These are phyloP conservation scores for Oreortyx pictus DNA, from an alignment of 2,797 vertebrate species.

Conservation along the genomic window DNA sequence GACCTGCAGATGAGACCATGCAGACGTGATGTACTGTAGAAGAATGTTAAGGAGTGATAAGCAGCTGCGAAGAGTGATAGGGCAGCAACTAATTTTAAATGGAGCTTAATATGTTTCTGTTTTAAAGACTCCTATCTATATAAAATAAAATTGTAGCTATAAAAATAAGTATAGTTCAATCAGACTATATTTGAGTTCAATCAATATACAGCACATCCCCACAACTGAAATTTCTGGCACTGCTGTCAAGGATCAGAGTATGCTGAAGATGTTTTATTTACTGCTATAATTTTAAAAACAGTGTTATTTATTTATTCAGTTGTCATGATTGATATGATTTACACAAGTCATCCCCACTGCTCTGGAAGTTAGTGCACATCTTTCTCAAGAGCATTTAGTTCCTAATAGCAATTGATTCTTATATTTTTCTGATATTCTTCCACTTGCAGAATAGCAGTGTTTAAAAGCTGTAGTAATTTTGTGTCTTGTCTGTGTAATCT, in stretches of 20 bases:
- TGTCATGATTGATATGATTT: background rate
- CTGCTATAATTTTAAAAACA: background rate
- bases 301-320: background rate
- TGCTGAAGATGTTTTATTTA: background rate
- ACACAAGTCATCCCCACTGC: background rate
- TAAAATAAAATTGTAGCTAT: background rate
- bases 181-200: background rate
- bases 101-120: background rate
- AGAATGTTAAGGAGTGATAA: background rate
- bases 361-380: background rate
- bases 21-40: background rate
- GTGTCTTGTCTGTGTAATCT: background rate
- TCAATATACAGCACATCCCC: background rate
- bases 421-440: background rate
- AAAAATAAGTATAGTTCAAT: background rate
- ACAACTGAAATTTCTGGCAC: background rate
- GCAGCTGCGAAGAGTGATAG: background rate
- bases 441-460: background rate
- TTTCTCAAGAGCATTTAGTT: background rate
- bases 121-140: background rate
- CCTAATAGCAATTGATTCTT: background rate
- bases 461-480: background rate
- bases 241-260: background rate
- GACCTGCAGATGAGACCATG: background rate
- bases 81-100: background rate